A percentile compares a stretch with the other conserved stretches of the same genome.
phyloP scores from a whole-genome alignment of 2,888 invertebrate genomes.

The Pomacea canaliculata region DNA sequence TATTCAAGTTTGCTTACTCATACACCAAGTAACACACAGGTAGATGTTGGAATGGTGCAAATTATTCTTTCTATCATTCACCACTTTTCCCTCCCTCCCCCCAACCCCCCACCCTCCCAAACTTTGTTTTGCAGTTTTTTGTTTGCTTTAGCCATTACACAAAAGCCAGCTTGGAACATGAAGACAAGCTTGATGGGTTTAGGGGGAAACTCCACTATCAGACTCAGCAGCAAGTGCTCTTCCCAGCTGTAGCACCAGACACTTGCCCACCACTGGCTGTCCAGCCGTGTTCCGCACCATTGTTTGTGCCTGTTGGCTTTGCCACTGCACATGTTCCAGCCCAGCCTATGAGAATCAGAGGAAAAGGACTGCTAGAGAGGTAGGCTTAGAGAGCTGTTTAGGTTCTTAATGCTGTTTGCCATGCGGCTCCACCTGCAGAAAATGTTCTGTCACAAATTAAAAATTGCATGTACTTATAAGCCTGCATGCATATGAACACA shows the following conservation, averaged over 20 bases:
- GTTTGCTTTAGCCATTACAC: conserved; percentile 51
- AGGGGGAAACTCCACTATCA: conserved; percentile 26
- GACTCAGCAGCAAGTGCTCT: conserved; percentile 53
- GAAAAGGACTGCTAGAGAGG: conserved; percentile 66
- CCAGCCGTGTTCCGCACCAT: conserved; percentile 53
- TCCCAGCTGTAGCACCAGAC: conserved; percentile 56
- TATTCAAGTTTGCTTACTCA: no score
- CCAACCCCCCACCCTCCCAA: no score
- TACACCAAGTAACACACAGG: no score
- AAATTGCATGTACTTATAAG: no score
- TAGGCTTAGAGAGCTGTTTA: conserved; percentile 25
- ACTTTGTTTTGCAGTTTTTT: conserved; percentile 41
- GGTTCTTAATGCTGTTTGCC: no score
- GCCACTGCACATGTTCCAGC: conserved; percentile 56
- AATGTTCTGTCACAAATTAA: no score
- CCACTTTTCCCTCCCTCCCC: no score
- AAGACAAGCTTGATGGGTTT: conserved; percentile 36
- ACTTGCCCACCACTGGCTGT: conserved; percentile 53
- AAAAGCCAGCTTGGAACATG: conserved; percentile 30
- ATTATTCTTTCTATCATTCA: no score
- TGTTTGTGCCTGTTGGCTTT: conserved; percentile 45
- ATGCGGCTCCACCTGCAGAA: no score
- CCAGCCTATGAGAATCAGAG: conserved; percentile 56
- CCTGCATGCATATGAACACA: no score
- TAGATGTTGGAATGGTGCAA: no score